Evolutionary conservation across 2,113 vertebrate species (phyloP), one percentile per base, ranked within the genome.

Genomic region (Phyllopteryx taeniolatus): DNA sequence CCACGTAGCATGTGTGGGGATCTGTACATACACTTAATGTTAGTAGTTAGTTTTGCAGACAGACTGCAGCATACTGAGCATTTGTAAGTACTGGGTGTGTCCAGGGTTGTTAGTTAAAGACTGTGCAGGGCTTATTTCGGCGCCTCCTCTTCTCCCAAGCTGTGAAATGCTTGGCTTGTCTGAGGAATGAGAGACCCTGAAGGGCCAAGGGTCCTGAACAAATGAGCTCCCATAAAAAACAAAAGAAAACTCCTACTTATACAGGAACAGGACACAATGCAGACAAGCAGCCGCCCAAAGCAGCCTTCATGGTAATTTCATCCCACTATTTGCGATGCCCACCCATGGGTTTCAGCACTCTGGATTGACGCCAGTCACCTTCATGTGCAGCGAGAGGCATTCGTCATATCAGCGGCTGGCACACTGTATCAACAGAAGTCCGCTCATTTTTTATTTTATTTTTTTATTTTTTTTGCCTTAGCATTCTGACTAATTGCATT

Each of bases 161-260:
- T 73, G 83, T 85, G 75, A 87, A 87, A 86, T 74, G 85, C 71
- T 69, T 78, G 70, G 75, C 74, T 87, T 76, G 67, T 67, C 82
- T 87, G 80, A 89, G 82, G 82, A 69, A 77, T 86, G 88, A 82
- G 76, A 69, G 62, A 79, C 75, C 83, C 85, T 74, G 67, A 70
- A 87, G 82, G 76, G 69, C 81, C 78, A 78, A 75, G 79, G 63
- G 73, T 70, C 78, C 77, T 67, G 33, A 87, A 89, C 74, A 86
- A 89, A 90, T 74, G 74, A 87, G 80, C 75, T 75, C 79, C 67
- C 60, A 85, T 82, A 78, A 83, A 85, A 42, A 67, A 63, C 12
- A 64, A 42, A n/a, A 27, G 13, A 4, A 65, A 39, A 62, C 33
- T 10, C 69, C 68, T 43, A 59, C 75, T 81, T 65, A 71, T 63